Base-by-base conservation (phyloP, 1,140 invertebrate species). In the Aphelenchoides besseyi region DNA sequence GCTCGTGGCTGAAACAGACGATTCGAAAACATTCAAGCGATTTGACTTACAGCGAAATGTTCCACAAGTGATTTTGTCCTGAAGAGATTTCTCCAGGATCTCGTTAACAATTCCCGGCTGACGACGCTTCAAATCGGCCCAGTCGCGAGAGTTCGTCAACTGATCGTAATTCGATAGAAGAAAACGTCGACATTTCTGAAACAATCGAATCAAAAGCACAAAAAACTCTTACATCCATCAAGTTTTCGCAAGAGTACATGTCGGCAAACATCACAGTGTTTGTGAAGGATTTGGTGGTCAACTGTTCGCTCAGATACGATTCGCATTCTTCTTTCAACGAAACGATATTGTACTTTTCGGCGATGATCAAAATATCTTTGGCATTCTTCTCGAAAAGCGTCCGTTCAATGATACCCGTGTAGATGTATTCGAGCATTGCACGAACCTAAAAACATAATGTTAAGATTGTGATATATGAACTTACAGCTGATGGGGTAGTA, bases 271-370 rank as follows among this genome's bases (percentile, higher is more conserved):
- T 59, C 12, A 70, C 74, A 1, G 75, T 68, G 32, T 70, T 66
- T 0, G 82, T 69, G 28, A 82, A 61, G 36, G 75, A 78, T 68
- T 82, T 82, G 0, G 69, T 59, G 32, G 41, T 74, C 62, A 81
- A 68, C 2, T 37, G 55, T 18, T 79, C 59, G 16, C 77, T 70
- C 36, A 82, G 48, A 29, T 75, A 74, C 8, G 74, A 63, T 35
- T 82, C 81, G 55, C 80, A 82, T 32, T 82, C 73, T 23, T 82
- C 81, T 48, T 82, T 82, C 9, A 82, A 62, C 9, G 75, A 55
- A 3, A 81, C 33, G 9, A 82, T 73, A 35, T 70, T 81, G 63
- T 82, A 82, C 71, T 82, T 82, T 35, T 82, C 82, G 8, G 81
- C 81, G 32, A 82, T 73, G 1, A 79, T 79, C 32, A 82, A 54